Conservation (phyloP, 2,113 vertebrate genomes). For the Peromyscus leucopus region DNA sequence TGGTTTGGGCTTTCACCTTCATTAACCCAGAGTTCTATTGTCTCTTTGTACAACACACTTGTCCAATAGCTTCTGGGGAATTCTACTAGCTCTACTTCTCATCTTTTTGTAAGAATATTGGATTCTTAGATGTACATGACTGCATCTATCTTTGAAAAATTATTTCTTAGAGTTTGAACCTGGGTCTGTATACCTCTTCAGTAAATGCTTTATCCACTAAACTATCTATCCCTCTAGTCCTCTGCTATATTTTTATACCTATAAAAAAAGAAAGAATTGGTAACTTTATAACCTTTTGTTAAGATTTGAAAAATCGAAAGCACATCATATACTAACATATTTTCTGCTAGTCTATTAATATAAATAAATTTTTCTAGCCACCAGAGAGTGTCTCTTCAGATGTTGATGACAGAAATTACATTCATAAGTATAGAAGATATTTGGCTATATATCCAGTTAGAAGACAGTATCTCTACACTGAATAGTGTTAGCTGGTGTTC, state of each 20-base stretch:
- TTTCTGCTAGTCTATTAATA: not conserved
- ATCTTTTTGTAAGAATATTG: not conserved
- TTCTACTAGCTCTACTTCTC: not conserved
- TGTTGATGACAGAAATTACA: not conserved
- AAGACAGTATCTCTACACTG: not conserved
- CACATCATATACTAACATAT: not conserved
- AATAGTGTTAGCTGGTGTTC: not conserved
- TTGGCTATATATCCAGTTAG: not conserved
- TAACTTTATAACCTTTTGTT: not conserved
- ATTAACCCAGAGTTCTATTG: not conserved
- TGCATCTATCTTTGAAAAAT: not conserved
- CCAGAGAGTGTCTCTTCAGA: accelerated
- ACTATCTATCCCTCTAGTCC: not conserved
- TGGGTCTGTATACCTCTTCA: not conserved
- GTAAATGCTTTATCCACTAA: not conserved
- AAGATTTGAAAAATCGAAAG: not conserved
- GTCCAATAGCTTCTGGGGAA: not conserved
- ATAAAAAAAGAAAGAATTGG: not conserved
- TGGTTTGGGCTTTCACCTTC: not conserved
- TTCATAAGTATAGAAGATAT: not conserved
- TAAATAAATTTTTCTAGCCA: not conserved
- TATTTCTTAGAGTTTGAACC: not conserved
- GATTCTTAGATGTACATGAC: not conserved
- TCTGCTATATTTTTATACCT: not conserved
- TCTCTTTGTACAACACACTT: not conserved